phyloP scores from a whole-genome alignment of 2,888 invertebrate genomes.

The Caenorhabditis zanzibari region DNA sequence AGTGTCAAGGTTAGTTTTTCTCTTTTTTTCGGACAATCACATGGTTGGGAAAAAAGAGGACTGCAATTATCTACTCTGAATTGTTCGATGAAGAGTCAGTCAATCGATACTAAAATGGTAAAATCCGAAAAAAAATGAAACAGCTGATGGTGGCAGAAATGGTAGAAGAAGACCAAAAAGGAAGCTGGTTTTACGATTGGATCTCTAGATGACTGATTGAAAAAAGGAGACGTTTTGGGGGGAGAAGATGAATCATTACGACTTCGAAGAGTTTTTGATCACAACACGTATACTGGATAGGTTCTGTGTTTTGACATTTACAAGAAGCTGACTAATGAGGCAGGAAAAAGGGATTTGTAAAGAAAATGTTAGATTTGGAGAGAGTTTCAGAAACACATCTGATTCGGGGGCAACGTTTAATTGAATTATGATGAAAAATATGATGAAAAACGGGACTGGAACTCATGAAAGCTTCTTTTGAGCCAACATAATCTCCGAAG shows the following conservation, averaged over 20 bases:
- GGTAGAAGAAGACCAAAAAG: not conserved
- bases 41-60: conserved; percentile 25
- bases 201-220: conserved; percentile 35
- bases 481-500: too few species aligned
- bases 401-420: too few species aligned
- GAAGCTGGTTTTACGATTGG: conserved; percentile 43
- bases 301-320: conserved; percentile 13
- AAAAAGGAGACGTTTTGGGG: not conserved
- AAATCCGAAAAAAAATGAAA: conserved; percentile 31
- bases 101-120: conserved; percentile 7
- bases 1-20: conserved; percentile 43
- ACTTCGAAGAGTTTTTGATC: conserved; percentile 20
- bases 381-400: too few species aligned
- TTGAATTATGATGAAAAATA: too few species aligned
- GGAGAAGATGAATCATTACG: conserved; percentile 30
- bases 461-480: too few species aligned
- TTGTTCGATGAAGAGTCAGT: conserved; percentile 15
- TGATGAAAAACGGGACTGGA: too few species aligned
- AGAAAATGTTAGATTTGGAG: too few species aligned
- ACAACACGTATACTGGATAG: conserved; percentile 15
- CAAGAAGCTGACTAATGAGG: not conserved
- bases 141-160: conserved; percentile 11
- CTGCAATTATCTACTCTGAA: conserved; percentile 31
- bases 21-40: conserved; percentile 29
- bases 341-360: not conserved